Conservation (phyloP, 1,140 invertebrate genomes). For the Muscidifurax raptorellus region DNA sequence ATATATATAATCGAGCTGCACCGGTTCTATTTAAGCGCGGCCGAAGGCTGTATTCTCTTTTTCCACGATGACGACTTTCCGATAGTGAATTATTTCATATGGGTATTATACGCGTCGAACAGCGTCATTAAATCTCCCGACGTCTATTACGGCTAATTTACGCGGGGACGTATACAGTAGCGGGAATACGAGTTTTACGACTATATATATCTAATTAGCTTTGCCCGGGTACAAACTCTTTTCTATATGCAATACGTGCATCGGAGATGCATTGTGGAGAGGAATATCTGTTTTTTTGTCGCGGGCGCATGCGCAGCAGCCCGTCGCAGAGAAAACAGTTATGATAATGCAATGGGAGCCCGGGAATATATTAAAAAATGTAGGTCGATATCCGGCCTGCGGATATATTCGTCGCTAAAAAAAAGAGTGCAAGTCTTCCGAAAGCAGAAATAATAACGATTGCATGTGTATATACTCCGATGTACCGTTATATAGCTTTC, state of each 20-base stretch:
- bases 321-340: not conserved
- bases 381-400: not conserved
- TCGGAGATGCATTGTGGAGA: not conserved
- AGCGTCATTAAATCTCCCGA: not conserved
- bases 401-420: not conserved
- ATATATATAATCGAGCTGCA: not conserved
- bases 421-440: not conserved
- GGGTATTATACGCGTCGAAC: not conserved
- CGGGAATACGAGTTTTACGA: conserved; percentile 2
- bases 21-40: not conserved
- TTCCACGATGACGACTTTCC: not conserved
- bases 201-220: not conserved
- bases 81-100: not conserved
- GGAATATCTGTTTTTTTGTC: not conserved
- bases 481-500: not conserved
- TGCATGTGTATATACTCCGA: not conserved
- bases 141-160: conserved; percentile 6
- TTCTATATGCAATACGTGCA: no score
- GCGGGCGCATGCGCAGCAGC: no score
- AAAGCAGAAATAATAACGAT: not conserved
- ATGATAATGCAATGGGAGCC: not conserved
- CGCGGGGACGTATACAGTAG: not conserved
- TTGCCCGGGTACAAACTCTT: not conserved
- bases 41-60: no score
- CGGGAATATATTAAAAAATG: not conserved